Base-by-base conservation (phyloP, 2,888 invertebrate species). In the Ischnura elegans region DNA sequence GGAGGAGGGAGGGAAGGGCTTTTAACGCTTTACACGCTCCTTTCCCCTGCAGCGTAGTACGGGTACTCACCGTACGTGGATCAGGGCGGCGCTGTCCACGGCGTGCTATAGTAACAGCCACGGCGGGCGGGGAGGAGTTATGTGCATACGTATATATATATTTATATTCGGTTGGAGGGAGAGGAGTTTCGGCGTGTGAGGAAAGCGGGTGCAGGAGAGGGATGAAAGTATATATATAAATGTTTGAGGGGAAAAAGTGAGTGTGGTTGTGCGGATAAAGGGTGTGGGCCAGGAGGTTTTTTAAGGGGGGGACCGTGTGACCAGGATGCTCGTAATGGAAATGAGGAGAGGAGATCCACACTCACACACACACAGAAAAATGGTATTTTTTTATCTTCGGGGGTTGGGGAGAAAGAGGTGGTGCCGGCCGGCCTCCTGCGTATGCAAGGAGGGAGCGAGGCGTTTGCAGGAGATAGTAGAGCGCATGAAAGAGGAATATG, bases 61-160 rank as follows among this genome's bases (percentile, higher is more conserved):
- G 90, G 90, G 90, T 90, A 90, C 90, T 90, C 90, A 90, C 90
- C 90, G 90, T 90, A 90, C 90, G 90, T 55, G 90, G 90, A 90
- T 90, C 43, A 90, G 90, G 90, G 90, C 90, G 90, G 90, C 90
- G 90, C 90, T 90, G 90, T n/a, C 90, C 90, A 90, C 90, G 90
- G 90, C 19, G 51, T 90, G 90, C 90, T 90, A 90, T 90, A 90
- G 90, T 90, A 90, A 90, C 90, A 66, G 90, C 90, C 90, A 43
- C 42, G 90, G 90, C 90, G 61, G 55, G 87, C 25, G 87, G 51
- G 51, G 8, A 13, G 51, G 51, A 1, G 51, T 2, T 13, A 19
- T 2, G 51, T 2, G 13, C 13, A 47, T 47, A 47, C 13, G 13
- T 2, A 51, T 51, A 51, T 51, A 87, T 61, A 42, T 2, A 51